Conservation (phyloP, 1,140 invertebrate species). For the Drosophila setifemur region DNA sequence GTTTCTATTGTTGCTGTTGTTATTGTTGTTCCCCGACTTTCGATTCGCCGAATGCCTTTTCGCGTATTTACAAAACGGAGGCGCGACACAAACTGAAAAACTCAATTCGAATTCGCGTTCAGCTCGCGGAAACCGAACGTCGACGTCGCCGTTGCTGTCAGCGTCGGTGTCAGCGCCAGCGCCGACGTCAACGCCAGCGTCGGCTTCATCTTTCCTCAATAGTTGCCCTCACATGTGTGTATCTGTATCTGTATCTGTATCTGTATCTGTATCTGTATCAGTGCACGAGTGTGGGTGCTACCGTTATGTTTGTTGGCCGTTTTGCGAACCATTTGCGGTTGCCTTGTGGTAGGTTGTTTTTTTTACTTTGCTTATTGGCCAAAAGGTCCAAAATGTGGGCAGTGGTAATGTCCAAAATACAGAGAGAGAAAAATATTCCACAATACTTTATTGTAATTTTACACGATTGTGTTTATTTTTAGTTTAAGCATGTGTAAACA, state of each 20-base stretch:
- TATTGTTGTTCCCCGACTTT: conserved; percentile 22
- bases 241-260: background rate
- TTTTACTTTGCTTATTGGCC: conserved; percentile 1
- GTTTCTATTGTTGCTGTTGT: conserved; percentile 17
- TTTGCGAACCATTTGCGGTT: conserved; percentile 31
- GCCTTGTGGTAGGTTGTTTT: conserved; percentile 22
- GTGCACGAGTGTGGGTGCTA: conserved; percentile 3
- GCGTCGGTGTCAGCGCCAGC: background rate
- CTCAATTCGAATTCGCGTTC: conserved; percentile 76
- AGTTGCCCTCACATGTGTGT: conserved; percentile 20
- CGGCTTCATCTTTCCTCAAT: conserved; percentile 30
- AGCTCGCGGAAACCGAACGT: conserved; percentile 29
- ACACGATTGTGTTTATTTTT: too few relatives aligned
- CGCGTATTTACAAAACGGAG: conserved; percentile 80
- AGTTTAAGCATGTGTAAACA: too few relatives aligned
- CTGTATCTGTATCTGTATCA: background rate
- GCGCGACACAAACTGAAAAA: conserved; percentile 80
- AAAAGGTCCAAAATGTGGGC: conserved; percentile 1
- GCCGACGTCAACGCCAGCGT: background rate
- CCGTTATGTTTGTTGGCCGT: conserved; percentile 28
- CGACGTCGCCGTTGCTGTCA: background rate
- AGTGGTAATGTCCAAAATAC: conserved; percentile 1
- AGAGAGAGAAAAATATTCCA: background rate
- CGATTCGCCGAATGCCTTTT: conserved; percentile 52
- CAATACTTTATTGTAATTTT: too few relatives aligned